A percentile compares a stretch with the other conserved stretches of the same genome.
Conservation (phyloP, 2,113 vertebrate species). For the Pseudorhombus dupliciocellatus region DNA sequence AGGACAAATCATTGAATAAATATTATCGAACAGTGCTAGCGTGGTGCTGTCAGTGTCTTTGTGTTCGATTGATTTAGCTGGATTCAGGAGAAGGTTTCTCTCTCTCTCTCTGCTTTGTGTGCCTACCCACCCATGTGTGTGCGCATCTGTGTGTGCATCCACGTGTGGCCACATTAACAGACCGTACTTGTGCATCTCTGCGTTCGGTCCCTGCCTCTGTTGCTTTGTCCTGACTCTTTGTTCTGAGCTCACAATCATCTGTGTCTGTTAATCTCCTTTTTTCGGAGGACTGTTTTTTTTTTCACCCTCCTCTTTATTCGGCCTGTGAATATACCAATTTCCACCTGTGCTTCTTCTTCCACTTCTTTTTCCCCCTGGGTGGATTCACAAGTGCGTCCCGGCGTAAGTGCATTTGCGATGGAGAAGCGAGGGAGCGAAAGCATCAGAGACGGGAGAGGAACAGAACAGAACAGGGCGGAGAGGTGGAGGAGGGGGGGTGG, state of each 20-base stretch:
- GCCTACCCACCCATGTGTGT: slow-evolving; percentile 15
- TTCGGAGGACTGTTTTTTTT: background rate
- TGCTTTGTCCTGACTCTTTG: slow-evolving; percentile 60
- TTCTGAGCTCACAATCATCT: slow-evolving; percentile 28
- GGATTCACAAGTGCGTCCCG: slow-evolving; percentile 61
- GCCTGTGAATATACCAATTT: slow-evolving; percentile 56
- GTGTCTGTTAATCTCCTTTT: slow-evolving; percentile 32
- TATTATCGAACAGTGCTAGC: slow-evolving; percentile 68
- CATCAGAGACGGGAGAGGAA: slow-evolving; percentile 55
- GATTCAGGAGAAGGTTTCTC: slow-evolving; percentile 43
- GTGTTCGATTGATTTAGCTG: slow-evolving; percentile 64
- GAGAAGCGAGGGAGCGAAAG: slow-evolving; percentile 50
- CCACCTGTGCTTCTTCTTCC: slow-evolving; percentile 57
- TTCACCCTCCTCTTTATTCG: background rate
- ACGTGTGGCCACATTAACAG: slow-evolving; percentile 48
- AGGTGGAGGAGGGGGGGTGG: slow-evolving; percentile 65
- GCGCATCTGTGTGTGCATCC: slow-evolving; percentile 49
- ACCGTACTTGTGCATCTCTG: slow-evolving; percentile 27
- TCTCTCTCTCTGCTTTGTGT: slow-evolving; percentile 45
- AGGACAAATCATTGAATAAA: slow-evolving; percentile 63
- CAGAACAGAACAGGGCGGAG: slow-evolving; percentile 35
- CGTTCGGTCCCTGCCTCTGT: slow-evolving; percentile 25
- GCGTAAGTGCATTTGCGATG: slow-evolving; percentile 58
- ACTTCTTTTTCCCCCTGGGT: slow-evolving; percentile 26
- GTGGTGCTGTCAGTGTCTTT: slow-evolving; percentile 61